phyloP scores from a whole-genome alignment of 2,797 vertebrate genomes.

The Distichodus sexfasciatus region DNA sequence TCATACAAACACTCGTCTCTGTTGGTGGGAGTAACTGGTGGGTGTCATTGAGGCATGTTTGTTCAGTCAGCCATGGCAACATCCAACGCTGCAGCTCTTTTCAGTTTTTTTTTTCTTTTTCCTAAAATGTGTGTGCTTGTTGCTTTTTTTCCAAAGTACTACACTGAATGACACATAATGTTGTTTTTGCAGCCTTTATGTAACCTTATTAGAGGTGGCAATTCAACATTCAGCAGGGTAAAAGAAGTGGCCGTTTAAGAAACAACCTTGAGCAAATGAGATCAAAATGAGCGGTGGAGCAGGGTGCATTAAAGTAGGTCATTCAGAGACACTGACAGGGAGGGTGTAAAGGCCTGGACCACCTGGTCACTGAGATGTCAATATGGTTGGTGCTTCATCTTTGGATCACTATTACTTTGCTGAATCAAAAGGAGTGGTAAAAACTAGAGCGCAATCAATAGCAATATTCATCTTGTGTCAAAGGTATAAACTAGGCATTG shows the following conservation, averaged over 20 bases:
- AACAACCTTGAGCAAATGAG: not conserved
- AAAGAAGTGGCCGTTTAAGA: not conserved
- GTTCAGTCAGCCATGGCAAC: not conserved
- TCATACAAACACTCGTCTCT: slow-evolving; percentile 15
- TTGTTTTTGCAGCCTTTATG: not conserved
- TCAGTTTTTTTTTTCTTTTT: not conserved
- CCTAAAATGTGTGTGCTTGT: not conserved
- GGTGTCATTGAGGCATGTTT: slow-evolving; percentile 35
- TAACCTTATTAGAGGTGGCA: not conserved
- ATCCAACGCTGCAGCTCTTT: not conserved
- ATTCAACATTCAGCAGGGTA: not conserved
- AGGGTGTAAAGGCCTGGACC: slow-evolving; percentile 2
- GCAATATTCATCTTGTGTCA: too few relatives aligned
- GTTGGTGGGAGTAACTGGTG: slow-evolving; percentile 11
- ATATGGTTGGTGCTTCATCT: too few relatives aligned
- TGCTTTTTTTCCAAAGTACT: not conserved
- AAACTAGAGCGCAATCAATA: too few relatives aligned
- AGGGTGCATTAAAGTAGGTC: not conserved
- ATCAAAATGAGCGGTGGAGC: not conserved
- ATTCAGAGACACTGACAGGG: slow-evolving; percentile 2
- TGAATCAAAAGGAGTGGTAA: too few relatives aligned
- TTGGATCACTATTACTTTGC: too few relatives aligned
- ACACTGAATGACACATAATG: not conserved
- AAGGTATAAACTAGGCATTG: too few relatives aligned
- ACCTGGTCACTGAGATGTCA: too few relatives aligned